Evolutionary conservation across 2,797 vertebrate species (phyloP).

Genomic region (Linurgus olivaceus): DNA sequence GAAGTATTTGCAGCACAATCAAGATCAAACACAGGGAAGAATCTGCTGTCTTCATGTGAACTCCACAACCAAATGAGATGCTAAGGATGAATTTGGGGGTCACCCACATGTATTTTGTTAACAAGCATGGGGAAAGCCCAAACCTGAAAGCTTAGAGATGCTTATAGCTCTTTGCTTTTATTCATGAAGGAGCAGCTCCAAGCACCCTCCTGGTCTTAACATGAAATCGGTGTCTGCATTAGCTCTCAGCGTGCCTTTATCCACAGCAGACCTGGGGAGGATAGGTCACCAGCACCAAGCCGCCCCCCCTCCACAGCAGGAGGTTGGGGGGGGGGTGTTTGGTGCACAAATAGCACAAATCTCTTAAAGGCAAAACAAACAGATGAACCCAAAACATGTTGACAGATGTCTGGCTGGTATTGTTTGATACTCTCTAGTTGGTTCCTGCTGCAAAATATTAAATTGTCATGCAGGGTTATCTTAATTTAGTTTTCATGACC

Average conservation of each 20-base stretch:
- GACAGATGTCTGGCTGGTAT: background rate
- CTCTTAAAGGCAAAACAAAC: background rate
- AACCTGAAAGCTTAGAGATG: background rate
- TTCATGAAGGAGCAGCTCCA: background rate
- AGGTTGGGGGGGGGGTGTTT: rapidly evolving
- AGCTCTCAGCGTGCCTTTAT: rapidly evolving
- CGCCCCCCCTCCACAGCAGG: no score
- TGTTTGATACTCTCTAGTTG: background rate
- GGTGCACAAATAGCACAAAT: background rate
- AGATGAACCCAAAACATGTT: background rate
- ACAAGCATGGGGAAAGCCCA: background rate
- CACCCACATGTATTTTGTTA: background rate
- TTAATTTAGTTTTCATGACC: background rate
- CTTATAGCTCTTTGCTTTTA: background rate
- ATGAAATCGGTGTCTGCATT: background rate
- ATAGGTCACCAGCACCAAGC: no score
- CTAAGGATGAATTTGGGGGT: background rate
- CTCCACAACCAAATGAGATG: background rate
- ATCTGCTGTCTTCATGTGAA: background rate
- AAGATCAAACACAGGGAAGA: background rate
- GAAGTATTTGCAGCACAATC: background rate
- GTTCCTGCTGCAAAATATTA: background rate
- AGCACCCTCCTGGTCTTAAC: background rate
- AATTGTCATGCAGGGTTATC: background rate
- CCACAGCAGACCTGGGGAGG: background rate